These are phyloP conservation scores for Ophiodon elongatus DNA, from an alignment of 2,113 vertebrate genomes.

Conservation along the genomic window DNA sequence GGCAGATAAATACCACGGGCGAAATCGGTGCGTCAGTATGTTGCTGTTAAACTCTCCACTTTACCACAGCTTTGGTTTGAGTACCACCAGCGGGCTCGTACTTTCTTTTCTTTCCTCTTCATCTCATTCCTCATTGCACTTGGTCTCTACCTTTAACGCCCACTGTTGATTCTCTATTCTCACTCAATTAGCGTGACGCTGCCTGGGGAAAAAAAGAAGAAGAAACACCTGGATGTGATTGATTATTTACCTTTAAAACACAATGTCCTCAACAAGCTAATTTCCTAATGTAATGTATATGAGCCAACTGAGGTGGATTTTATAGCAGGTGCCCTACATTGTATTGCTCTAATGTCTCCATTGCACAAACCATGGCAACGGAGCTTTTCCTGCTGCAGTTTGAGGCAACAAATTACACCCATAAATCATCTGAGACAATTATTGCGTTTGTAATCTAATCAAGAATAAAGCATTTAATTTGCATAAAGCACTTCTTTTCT, in stretches of 20 bases:
- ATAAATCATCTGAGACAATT: slow-evolving; percentile 84
- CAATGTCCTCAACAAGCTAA: slow-evolving; percentile 15
- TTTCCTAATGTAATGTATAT: slow-evolving; percentile 53
- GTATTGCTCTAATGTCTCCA: slow-evolving; percentile 66
- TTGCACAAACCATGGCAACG: slow-evolving; percentile 60
- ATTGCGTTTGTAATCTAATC: slow-evolving; percentile 82
- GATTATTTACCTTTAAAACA: slow-evolving; percentile 18
- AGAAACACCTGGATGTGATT: not conserved
- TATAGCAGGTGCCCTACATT: slow-evolving; percentile 33
- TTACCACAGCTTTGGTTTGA: slow-evolving; percentile 21
- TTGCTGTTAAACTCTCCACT: slow-evolving; percentile 21
- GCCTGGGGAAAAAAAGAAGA: not conserved
- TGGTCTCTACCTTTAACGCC: slow-evolving; percentile 2
- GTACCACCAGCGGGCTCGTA: slow-evolving; percentile 7
- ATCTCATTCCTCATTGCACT: slow-evolving; percentile 15
- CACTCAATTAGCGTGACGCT: not conserved
- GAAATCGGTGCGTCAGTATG: slow-evolving; percentile 7
- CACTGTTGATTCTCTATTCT: slow-evolving; percentile 19
- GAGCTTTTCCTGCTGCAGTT: slow-evolving; percentile 50
- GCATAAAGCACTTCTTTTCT: slow-evolving; percentile 65
- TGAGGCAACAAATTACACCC: slow-evolving; percentile 79
- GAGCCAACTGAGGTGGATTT: slow-evolving; percentile 44
- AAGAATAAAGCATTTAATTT: slow-evolving; percentile 81
- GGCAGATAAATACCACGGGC: slow-evolving; percentile 8
- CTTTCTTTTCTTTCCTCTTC: slow-evolving; percentile 1